Percentiles rank a stretch among this genome's conserved stretches.
These are phyloP conservation scores for Anseranas semipalmata DNA, from an alignment of 2,113 vertebrate genomes.

Conservation along the genomic window DNA sequence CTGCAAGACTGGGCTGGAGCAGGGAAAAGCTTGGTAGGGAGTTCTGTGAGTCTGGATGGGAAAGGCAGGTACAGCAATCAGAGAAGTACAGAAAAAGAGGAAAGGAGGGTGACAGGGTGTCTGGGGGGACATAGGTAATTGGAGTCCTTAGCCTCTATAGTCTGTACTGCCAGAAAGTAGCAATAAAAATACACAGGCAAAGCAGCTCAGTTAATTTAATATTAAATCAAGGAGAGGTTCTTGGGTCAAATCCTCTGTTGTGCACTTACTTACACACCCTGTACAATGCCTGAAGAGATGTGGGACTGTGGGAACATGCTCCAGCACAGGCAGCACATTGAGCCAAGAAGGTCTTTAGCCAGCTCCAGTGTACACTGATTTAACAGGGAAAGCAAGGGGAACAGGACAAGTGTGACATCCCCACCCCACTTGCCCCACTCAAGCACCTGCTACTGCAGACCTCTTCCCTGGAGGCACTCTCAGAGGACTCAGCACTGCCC, in stretches of 20 bases:
- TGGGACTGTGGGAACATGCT: fast-evolving
- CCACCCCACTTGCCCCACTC: background rate
- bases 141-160: background rate
- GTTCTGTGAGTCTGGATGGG: background rate
- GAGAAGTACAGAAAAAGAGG: background rate
- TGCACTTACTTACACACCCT: background rate
- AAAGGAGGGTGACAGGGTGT: background rate
- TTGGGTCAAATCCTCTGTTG: background rate
- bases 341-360: background rate
- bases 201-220: background rate
- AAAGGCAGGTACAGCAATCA: background rate
- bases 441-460: background rate
- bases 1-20: background rate
- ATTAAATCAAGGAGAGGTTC: background rate
- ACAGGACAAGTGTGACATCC: background rate
- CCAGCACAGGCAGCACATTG: background rate
- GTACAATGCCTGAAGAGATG: fast-evolving
- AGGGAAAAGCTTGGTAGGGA: background rate
- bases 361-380: background rate
- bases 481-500: background rate
- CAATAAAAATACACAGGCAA: background rate
- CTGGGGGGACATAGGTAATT: background rate
- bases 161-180: background rate
- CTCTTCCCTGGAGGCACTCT: background rate
- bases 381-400: background rate